Evolutionary conservation across 2,888 invertebrate species (phyloP), one percentile per base, ranked within the genome.

Genomic region (Drosophila mulleri): DNA sequence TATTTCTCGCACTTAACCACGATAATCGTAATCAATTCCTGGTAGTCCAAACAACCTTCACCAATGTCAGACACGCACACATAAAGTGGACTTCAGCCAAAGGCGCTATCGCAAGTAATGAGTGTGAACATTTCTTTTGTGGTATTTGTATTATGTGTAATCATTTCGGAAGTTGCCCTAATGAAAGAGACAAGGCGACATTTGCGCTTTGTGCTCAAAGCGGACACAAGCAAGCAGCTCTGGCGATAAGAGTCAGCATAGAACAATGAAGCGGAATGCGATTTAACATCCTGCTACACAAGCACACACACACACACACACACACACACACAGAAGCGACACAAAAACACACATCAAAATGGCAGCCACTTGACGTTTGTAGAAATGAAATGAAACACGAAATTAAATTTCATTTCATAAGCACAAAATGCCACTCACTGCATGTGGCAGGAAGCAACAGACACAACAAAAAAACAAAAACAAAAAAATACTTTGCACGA

Each of bases 331-430:
- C n/a, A 14, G 14, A 39, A 18, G 52, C 8, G 29, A 29, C 29
- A 29, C 29, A 29, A 29, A 7, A 29, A 7, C 47, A 26, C 48
- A 41, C 26, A 41, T 18, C 65, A 54, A 20, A 53, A 16, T 12
- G 14, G 26, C 57, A 61, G 53, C 63, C 50, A 29, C 18, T 9
- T 37, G 37, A 39, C 37, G 39, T 47, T 47, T n/a, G 47, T 16
- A 42, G 44, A 78, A 56, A 41, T 63, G 41, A 54, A 57, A 64
- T 53, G 48, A 53, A 58, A 56, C 39, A 52, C 20, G 41, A 77
- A 77, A 83, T 83, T 73, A 68, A 68, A 83, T 84, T 83, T 81
- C 56, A 83, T 78, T 83, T 87, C 75, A 89, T 87, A 87, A 73
- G 72, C 75, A 80, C 58, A 66, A 74, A 88, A 67, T 69, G 89